Conservation (phyloP, 2,888 invertebrate species). For the Epicampocera succincta region DNA sequence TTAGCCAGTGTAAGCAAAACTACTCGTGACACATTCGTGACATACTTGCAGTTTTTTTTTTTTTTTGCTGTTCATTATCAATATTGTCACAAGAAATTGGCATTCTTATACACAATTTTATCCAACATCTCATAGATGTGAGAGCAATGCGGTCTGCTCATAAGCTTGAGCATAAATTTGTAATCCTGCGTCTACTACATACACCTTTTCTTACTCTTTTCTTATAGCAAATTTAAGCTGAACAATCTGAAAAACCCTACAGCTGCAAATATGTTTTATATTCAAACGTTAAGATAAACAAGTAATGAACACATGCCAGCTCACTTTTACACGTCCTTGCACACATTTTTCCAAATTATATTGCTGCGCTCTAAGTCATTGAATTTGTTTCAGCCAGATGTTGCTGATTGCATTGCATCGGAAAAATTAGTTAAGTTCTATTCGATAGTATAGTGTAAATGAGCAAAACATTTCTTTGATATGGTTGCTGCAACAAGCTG, state of each 20-base stretch:
- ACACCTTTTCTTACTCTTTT: slow-evolving; percentile 11
- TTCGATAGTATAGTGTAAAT: background rate
- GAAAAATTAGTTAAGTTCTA: slow-evolving; percentile 36
- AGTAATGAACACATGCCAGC: background rate
- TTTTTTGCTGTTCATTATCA: too few species aligned
- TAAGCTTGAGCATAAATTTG: slow-evolving; percentile 18
- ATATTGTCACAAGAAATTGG: slow-evolving; percentile 20
- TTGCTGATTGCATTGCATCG: slow-evolving; percentile 54
- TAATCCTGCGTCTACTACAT: background rate
- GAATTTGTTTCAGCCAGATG: slow-evolving; percentile 48
- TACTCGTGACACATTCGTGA: slow-evolving; percentile 61
- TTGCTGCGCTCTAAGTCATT: slow-evolving; percentile 34
- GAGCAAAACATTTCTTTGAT: background rate
- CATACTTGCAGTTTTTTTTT: slow-evolving; percentile 40
- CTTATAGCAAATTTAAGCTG: slow-evolving; percentile 43
- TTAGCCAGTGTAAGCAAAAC: slow-evolving; percentile 58
- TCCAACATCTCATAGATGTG: background rate
- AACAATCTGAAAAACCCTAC: slow-evolving; percentile 27
- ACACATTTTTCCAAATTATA: slow-evolving; percentile 15
- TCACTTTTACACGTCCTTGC: background rate
- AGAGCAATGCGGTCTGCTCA: background rate
- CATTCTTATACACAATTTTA: slow-evolving; percentile 28
- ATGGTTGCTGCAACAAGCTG: background rate
- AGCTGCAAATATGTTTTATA: slow-evolving; percentile 22
- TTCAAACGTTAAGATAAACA: slow-evolving; percentile 18